phyloP scores from a whole-genome alignment of 2,113 vertebrate genomes.

The Pontoporia blainvillei region DNA sequence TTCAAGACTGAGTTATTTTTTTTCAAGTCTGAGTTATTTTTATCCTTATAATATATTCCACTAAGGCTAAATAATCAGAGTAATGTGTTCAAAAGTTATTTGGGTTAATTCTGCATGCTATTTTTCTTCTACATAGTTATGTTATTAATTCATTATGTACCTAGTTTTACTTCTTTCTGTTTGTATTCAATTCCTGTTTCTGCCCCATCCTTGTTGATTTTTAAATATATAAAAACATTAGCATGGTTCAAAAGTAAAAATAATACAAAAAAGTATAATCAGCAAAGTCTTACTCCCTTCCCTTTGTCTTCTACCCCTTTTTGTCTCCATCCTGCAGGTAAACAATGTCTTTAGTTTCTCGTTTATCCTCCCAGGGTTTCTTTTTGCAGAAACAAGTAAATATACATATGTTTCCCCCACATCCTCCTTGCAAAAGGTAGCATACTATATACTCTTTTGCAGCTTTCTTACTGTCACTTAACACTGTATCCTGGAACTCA shows the following conservation, averaged over 20 bases:
- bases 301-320: not conserved
- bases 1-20: conserved; percentile 1
- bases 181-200: not conserved
- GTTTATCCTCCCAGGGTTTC: not conserved
- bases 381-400: conserved; percentile 18
- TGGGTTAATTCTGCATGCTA: not conserved
- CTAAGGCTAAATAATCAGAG: not conserved
- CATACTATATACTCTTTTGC: not conserved
- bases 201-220: not conserved
- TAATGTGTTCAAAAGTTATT: not conserved
- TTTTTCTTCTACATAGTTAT: not conserved
- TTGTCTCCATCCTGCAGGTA: not conserved
- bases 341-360: not conserved
- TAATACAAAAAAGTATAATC: not conserved
- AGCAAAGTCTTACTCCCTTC: not conserved
- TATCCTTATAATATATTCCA: conserved; percentile 1
- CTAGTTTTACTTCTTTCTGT: not conserved
- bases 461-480: not conserved
- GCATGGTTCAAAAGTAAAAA: conserved; percentile 4
- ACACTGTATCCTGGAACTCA: not conserved
- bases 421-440: not conserved
- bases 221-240: not conserved
- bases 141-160: not conserved
- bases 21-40: not conserved
- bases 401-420: not conserved